phyloP scores from a whole-genome alignment of 2,888 invertebrate species.

The Microplitis manilae region DNA sequence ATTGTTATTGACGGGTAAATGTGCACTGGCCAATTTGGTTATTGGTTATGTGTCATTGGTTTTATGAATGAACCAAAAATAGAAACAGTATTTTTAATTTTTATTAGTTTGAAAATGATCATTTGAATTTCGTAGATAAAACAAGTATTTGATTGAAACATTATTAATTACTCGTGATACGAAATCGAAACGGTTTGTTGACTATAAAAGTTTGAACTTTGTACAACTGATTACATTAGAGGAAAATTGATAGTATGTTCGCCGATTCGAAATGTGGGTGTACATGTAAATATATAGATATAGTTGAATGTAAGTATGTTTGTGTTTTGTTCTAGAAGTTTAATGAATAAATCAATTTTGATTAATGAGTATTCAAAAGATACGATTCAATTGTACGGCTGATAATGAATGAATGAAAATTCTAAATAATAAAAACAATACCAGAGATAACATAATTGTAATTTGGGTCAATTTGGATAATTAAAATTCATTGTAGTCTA shows the following conservation, averaged over 20 bases:
- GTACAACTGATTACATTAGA: not conserved
- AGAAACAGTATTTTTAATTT: not conserved
- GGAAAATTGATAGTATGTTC: not conserved
- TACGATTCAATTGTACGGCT: not conserved
- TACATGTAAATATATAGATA: not conserved
- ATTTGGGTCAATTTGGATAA: too few relatives aligned
- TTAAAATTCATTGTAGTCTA: too few relatives aligned
- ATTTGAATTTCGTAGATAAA: not conserved
- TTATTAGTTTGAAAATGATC: not conserved
- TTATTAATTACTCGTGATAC: not conserved
- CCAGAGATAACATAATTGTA: not conserved
- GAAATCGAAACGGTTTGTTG: not conserved
- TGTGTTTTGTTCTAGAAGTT: not conserved
- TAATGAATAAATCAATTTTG: not conserved
- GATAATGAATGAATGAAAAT: not conserved
- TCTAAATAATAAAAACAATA: not conserved
- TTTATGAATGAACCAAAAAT: too few relatives aligned
- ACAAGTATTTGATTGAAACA: not conserved
- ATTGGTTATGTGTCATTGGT: too few relatives aligned
- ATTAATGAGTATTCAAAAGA: not conserved
- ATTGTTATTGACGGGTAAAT: not conserved
- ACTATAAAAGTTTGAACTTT: not conserved
- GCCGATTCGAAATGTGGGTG: not conserved
- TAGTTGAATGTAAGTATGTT: not conserved
- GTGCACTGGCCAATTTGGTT: too few relatives aligned